Percentiles rank a stretch among this genome's conserved stretches.
Evolutionary conservation across 2,888 invertebrate species (phyloP).

Genomic region (Brenthis hecate): DNA sequence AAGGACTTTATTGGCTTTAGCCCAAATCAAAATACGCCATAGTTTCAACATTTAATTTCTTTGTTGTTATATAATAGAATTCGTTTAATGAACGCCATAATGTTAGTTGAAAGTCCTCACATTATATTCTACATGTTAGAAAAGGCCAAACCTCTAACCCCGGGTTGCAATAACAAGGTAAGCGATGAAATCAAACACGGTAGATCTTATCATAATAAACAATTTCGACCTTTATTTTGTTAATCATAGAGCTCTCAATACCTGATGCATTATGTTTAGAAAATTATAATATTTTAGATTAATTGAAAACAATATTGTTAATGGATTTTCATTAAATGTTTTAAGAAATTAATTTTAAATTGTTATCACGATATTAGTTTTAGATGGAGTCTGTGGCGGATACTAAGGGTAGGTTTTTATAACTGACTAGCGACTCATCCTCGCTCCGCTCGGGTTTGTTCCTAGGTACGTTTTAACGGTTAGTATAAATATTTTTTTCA

Average conservation of each 20-base stretch:
- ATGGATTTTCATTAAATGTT: constrained; percentile 14
- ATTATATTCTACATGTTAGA: constrained; percentile 32
- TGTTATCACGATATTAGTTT: too few relatives aligned
- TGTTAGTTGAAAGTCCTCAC: constrained; percentile 30
- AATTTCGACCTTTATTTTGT: constrained; percentile 6
- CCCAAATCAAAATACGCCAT: too few relatives aligned
- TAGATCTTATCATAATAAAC: constrained; percentile 16
- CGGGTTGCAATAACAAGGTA: constrained; percentile 29
- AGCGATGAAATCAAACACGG: constrained; percentile 27
- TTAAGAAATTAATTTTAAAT: constrained; percentile 22
- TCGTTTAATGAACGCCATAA: constrained; percentile 29
- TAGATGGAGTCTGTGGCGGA: too few relatives aligned
- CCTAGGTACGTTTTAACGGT: too few relatives aligned
- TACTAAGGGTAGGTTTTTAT: too few relatives aligned
- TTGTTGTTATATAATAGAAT: constrained; percentile 29
- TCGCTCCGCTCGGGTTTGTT: too few relatives aligned
- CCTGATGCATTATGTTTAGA: background rate
- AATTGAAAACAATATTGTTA: constrained; percentile 25
- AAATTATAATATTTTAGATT: constrained; percentile 30
- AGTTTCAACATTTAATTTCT: too few relatives aligned
- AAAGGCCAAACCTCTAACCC: constrained; percentile 38
- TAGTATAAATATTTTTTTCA: too few relatives aligned
- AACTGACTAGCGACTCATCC: too few relatives aligned
- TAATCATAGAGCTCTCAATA: background rate
- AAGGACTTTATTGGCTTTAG: too few relatives aligned